Conservation (phyloP, 2,113 vertebrate species). For the Nestor notabilis region DNA sequence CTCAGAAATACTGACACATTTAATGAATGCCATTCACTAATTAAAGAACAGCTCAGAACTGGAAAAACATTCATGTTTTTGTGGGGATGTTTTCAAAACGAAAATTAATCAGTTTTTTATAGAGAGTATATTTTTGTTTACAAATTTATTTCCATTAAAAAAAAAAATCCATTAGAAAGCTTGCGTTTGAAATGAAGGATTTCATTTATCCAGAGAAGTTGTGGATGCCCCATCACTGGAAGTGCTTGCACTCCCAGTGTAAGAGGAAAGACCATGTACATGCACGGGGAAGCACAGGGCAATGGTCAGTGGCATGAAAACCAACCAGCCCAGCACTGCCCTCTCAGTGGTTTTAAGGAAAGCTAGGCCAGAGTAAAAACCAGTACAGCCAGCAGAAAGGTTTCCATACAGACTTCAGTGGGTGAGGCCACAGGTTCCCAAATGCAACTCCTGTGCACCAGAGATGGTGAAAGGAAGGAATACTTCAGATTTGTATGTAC, state of each 20-base stretch:
- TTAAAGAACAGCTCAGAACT: background rate
- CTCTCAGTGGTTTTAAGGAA: background rate
- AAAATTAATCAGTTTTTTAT: background rate
- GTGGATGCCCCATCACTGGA: background rate
- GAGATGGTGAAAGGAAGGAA: background rate
- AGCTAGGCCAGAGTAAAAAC: background rate
- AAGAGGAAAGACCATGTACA: rapidly evolving
- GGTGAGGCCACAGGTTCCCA: background rate
- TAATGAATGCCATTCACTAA: background rate
- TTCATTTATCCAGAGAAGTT: background rate
- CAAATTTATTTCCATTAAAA: background rate
- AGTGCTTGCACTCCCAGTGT: background rate
- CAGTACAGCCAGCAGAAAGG: background rate
- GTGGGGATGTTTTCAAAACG: background rate
- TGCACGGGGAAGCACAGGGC: background rate
- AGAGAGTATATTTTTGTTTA: background rate
- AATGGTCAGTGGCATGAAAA: background rate
- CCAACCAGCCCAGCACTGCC: background rate
- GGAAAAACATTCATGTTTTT: background rate
- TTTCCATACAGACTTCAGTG: background rate
- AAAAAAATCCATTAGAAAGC: background rate
- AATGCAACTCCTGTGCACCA: background rate
- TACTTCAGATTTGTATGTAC: background rate
- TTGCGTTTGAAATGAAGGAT: background rate
- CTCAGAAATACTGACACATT: background rate